Evolutionary conservation across 2,888 invertebrate species (phyloP).

Genomic region (Nomada flava): DNA sequence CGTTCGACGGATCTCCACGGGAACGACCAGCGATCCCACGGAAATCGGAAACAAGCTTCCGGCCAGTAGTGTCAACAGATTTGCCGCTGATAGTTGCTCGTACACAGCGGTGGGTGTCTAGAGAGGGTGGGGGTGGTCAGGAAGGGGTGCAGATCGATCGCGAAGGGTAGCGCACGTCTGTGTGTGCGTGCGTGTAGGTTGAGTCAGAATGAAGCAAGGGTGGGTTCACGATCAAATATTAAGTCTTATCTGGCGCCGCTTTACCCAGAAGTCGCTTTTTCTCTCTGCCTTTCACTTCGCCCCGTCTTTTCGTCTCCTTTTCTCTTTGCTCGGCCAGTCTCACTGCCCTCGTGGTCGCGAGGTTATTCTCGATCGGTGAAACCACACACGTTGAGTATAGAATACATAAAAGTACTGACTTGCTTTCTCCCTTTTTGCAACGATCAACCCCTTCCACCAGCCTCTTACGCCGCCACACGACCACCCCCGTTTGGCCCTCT

Average conservation of each 20-base stretch:
- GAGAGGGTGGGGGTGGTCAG: constrained; percentile 40
- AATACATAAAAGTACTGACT: constrained; percentile 69
- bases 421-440: constrained; percentile 43
- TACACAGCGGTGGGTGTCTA: constrained; percentile 34
- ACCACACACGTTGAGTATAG: constrained; percentile 67
- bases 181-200: constrained; percentile 53
- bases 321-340: neutral
- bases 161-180: constrained; percentile 32
- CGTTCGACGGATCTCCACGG: constrained; percentile 48
- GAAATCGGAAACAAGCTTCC: constrained; percentile 75
- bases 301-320: constrained; percentile 64
- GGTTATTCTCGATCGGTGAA: constrained; percentile 66
- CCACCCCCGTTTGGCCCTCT: constrained; percentile 28
- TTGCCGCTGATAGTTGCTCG: constrained; percentile 75
- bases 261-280: constrained; percentile 76
- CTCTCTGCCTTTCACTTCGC: constrained; percentile 54
- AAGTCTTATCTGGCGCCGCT: constrained; percentile 83
- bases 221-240: constrained; percentile 82
- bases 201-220: constrained; percentile 78
- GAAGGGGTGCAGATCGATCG: constrained; percentile 69
- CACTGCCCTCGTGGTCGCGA: constrained; percentile 41
- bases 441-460: constrained; percentile 29
- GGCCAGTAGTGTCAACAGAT: constrained; percentile 79
- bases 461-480: constrained; percentile 8
- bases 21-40: constrained; percentile 66